phyloP scores from a whole-genome alignment of 2,888 invertebrate species.

The Apoda limacodes region DNA sequence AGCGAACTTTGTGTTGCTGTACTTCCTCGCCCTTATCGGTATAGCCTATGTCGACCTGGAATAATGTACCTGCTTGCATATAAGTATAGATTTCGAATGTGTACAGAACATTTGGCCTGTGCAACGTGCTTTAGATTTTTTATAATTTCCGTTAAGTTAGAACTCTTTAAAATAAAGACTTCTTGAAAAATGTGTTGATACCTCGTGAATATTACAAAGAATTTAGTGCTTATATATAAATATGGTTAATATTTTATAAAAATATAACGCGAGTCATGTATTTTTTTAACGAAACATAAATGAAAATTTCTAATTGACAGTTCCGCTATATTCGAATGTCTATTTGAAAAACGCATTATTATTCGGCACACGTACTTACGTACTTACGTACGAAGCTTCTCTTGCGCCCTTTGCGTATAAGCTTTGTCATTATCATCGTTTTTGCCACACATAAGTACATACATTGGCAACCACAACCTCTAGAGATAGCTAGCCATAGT shows the following conservation, averaged over 20 bases:
- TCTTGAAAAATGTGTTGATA: no score
- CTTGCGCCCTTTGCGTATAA: constrained; percentile 58
- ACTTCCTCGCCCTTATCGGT: no score
- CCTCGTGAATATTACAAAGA: no score
- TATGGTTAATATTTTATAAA: constrained; percentile 16
- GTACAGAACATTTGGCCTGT: no score
- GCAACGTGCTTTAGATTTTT: no score
- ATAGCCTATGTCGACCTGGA: no score
- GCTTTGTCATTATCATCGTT: constrained; percentile 65
- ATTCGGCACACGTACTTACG: constrained; percentile 54
- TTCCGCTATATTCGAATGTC: constrained; percentile 29
- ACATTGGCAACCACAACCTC: constrained; percentile 50
- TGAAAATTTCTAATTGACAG: constrained; percentile 11
- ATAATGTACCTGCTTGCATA: no score
- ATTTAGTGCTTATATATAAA: constrained; percentile 35
- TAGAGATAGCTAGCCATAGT: no score
- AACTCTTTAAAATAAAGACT: no score
- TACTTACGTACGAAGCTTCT: constrained; percentile 37
- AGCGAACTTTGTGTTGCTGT: no score
- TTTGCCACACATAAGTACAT: constrained; percentile 59
- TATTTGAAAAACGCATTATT: constrained; percentile 32
- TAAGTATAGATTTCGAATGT: no score
- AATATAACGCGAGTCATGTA: constrained; percentile 13
- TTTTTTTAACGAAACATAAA: constrained; percentile 5
- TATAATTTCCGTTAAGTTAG: no score